Evolutionary conservation across 1,140 invertebrate genomes (phyloP).

Genomic region (Grapholita molesta): DNA sequence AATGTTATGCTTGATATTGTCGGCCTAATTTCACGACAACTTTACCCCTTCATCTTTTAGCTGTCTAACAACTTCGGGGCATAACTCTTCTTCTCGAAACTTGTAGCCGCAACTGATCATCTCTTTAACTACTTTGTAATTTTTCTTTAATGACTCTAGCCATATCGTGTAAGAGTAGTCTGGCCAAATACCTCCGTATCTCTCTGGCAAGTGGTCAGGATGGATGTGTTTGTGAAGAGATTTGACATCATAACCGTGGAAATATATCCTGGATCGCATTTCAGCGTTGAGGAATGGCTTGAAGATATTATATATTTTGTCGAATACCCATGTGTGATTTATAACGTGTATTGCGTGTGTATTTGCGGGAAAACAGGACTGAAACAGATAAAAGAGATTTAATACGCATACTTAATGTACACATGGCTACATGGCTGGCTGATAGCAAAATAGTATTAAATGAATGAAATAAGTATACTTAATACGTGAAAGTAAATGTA

Average conservation of each 20-base stretch:
- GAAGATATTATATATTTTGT: constrained; percentile 87
- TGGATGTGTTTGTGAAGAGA: constrained; percentile 87
- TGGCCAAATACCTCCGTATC: constrained; percentile 84
- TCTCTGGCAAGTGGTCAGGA: constrained; percentile 84
- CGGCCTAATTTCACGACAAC: constrained; percentile 32
- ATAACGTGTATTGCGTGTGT: constrained; percentile 87
- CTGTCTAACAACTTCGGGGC: constrained; percentile 51
- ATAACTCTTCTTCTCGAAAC: constrained; percentile 78
- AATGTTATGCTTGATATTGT: neutral
- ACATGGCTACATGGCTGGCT: too few relatives aligned
- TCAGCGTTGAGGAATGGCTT: constrained; percentile 84
- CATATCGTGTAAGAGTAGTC: constrained; percentile 86
- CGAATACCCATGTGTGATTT: constrained; percentile 89
- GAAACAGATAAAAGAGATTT: constrained; percentile 34
- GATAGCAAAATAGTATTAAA: too few relatives aligned
- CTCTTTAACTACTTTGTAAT: constrained; percentile 81
- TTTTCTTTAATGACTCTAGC: constrained; percentile 81
- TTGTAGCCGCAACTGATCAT: constrained; percentile 83
- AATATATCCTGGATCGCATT: constrained; percentile 85
- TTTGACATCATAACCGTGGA: constrained; percentile 86
- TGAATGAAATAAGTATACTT: too few relatives aligned
- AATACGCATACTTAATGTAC: too few relatives aligned
- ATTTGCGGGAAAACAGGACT: constrained; percentile 86
- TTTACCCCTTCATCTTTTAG: constrained; percentile 52
- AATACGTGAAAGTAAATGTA: too few relatives aligned